phyloP scores from a whole-genome alignment of 2,797 vertebrate genomes.

The Sparidentex hasta region DNA sequence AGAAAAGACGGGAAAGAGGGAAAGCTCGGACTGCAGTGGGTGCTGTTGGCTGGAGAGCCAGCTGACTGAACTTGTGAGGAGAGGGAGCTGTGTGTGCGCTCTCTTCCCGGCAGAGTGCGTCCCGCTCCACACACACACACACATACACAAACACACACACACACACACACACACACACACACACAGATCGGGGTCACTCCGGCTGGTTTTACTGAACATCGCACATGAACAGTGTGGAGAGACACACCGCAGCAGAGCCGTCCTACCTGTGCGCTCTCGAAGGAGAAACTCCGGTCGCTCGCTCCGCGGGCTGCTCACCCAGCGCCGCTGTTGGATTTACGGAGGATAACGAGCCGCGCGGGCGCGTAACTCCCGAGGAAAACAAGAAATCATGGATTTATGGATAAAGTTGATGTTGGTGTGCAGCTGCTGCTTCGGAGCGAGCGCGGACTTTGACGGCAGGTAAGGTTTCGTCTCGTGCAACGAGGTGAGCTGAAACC shows the following conservation, averaged over 20 bases:
- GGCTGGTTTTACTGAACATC: slow-evolving; percentile 49
- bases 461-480: slow-evolving; percentile 87
- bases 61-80: slow-evolving; percentile 60
- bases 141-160: slow-evolving; percentile 35
- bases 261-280: slow-evolving; percentile 43
- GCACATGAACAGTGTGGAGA: slow-evolving; percentile 59
- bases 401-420: slow-evolving; percentile 85
- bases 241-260: slow-evolving; percentile 50
- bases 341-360: slow-evolving; percentile 24
- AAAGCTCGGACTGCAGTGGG: slow-evolving; percentile 64
- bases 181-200: slow-evolving; percentile 50
- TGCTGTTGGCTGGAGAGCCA: slow-evolving; percentile 55
- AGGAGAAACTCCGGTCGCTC: slow-evolving; percentile 43
- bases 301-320: slow-evolving; percentile 10
- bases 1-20: slow-evolving; percentile 1
- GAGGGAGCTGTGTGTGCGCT: slow-evolving; percentile 61
- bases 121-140: slow-evolving; percentile 49
- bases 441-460: slow-evolving; percentile 91
- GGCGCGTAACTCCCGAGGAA: slow-evolving; percentile 31
- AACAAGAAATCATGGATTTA: slow-evolving; percentile 84
- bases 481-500: slow-evolving; percentile 88
- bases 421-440: slow-evolving; percentile 84
- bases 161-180: slow-evolving; percentile 32
- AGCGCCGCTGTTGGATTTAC: slow-evolving; percentile 61
- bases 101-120: slow-evolving; percentile 74